Conservation (phyloP, 2,113 vertebrate genomes). For the Psilopsiagon aurifrons region DNA sequence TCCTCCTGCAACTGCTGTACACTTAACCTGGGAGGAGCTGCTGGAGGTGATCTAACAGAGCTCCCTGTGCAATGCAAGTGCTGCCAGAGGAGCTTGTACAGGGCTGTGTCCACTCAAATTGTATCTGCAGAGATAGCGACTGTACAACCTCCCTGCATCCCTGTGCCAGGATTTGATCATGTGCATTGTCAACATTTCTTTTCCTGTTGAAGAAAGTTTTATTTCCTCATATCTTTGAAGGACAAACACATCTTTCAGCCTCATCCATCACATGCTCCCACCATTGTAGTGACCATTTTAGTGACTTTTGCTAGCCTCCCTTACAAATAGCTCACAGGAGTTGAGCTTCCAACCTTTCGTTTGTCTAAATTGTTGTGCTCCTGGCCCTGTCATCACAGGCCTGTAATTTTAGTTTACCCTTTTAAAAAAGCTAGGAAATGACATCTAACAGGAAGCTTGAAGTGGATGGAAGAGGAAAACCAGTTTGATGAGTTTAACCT, state of each 20-base stretch:
- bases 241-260: background rate
- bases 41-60: background rate
- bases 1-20: background rate
- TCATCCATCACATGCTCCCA: background rate
- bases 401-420: background rate
- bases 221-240: background rate
- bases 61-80: background rate
- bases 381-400: background rate
- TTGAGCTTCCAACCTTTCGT: background rate
- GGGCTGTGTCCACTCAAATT: background rate
- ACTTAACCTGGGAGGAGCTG: background rate
- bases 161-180: background rate
- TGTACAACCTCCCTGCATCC: background rate
- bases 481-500: background rate
- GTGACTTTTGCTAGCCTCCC: background rate
- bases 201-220: background rate
- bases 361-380: background rate
- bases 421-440: background rate
- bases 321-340: background rate
- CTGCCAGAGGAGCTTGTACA: background rate
- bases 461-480: background rate
- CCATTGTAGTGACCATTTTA: background rate
- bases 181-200: background rate
- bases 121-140: background rate
- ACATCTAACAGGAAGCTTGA: background rate